Conservation (phyloP, 2,888 invertebrate genomes). For the Gibbula magus region DNA sequence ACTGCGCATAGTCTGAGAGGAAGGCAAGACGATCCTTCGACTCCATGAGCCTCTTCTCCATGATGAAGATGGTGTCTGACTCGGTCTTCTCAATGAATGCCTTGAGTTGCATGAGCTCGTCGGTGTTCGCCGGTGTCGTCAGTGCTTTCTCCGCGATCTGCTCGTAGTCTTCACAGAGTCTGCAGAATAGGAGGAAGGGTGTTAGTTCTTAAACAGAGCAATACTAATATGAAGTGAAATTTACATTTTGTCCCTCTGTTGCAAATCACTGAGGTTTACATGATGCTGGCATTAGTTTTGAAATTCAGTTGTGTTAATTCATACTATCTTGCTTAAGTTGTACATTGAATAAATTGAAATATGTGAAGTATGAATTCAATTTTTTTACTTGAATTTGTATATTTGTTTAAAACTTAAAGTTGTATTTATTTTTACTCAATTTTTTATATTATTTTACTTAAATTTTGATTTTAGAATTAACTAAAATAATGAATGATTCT, state of each 20-base stretch:
- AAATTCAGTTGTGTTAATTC: not conserved
- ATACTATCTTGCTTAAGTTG: not conserved
- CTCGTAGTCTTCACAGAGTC: constrained; percentile 90
- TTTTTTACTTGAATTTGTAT: too few relatives aligned
- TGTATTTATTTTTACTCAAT: too few relatives aligned
- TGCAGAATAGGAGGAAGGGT: constrained; percentile 73
- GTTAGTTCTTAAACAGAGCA: not conserved
- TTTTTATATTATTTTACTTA: too few relatives aligned
- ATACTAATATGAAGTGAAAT: not conserved
- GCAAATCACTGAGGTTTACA: too few relatives aligned
- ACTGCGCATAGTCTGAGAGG: constrained; percentile 87
- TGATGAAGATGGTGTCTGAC: constrained; percentile 81
- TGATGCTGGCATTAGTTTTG: too few relatives aligned
- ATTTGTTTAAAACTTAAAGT: too few relatives aligned
- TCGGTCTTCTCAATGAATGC: constrained; percentile 86
- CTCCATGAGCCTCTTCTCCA: constrained; percentile 84
- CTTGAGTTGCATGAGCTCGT: constrained; percentile 88
- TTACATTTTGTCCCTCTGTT: not conserved
- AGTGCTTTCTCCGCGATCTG: constrained; percentile 86
- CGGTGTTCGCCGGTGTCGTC: constrained; percentile 87
- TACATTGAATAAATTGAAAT: too few relatives aligned
- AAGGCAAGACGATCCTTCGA: constrained; percentile 81
- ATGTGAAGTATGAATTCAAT: too few relatives aligned
- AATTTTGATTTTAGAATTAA: too few relatives aligned
- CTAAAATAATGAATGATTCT: not conserved